Evolutionary conservation across 2,113 vertebrate species (phyloP), one percentile per base, ranked within the genome.

Genomic region (Astatotilapia flaviijosephi): DNA sequence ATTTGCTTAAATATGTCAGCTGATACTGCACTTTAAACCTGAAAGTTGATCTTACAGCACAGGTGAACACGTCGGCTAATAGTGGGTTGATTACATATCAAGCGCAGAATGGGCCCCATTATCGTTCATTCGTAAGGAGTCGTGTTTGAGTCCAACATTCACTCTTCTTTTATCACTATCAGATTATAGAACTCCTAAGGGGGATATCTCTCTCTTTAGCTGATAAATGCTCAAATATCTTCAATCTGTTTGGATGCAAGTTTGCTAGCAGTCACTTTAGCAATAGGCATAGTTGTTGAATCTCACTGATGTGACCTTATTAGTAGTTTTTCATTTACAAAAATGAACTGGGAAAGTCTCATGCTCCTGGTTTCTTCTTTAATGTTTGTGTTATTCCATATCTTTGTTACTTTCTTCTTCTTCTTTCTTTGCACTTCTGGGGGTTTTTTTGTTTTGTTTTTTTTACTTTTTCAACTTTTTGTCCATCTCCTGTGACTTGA

Each of bases 401-500:
- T 42, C 35, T 70, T 68, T 68, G 33, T 70, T 70, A 70, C n/a
- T 23, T 70, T 70, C 35, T 21, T 21, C 26, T 0, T 17, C 68
- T 45, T 73, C 21, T 42, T 17, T 9, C 0, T 45, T 47, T 75
- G 14, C 0, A 0, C 13, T 28, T 73, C 9, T 0, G 0, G 37
- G 37, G 0, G 1, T 37, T 2, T 37, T 37, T 37, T 5, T 37
- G 3, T 10, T 4, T 10, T 11, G 0, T 45, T 73, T 73, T 73
- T 73, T 28, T 45, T 1, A 17, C 0, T 47, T 26, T 73, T 26
- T 47, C 5, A 21, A 1, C n/a, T 23, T 73, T 4, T 2, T 6
- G 13, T 42, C 13, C 11, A 0, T 73, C 8, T 73, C 68, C 13
- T 73, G 68, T 26, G 23, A 45, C 8, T 45, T 3, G 13, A 21